Conservation (phyloP, 2,797 vertebrate species). For the Caiman crocodilus region DNA sequence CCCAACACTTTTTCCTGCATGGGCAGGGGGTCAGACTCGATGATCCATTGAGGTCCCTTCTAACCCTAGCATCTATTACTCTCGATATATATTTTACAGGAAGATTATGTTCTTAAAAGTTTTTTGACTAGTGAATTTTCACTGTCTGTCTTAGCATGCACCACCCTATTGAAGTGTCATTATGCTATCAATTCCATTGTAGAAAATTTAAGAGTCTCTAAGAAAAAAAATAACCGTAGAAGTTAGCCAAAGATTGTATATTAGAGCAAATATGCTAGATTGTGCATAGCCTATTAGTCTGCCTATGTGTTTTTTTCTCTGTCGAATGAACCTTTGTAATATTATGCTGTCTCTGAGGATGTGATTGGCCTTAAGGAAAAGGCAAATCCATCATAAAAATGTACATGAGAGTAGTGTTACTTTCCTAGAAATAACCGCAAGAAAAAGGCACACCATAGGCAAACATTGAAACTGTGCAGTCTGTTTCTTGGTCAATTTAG, state of each 20-base stretch:
- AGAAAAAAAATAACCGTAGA: conserved; percentile 1
- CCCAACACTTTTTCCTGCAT: no score
- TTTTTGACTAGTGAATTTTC: conserved; percentile 40
- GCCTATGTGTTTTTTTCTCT: conserved; percentile 16
- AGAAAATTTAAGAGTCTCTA: conserved; percentile 42
- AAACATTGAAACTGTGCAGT: background rate
- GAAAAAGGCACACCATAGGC: background rate
- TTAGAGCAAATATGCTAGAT: background rate
- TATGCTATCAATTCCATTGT: conserved; percentile 39
- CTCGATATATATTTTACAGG: background rate
- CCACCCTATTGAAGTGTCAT: conserved; percentile 45
- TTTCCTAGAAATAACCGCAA: background rate
- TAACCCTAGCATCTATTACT: no score
- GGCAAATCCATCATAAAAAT: background rate
- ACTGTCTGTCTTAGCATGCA: background rate
- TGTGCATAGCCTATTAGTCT: background rate
- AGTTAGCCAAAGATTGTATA: conserved; percentile 39
- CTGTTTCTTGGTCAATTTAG: background rate
- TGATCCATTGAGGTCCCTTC: no score
- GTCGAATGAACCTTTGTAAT: background rate
- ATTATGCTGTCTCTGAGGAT: background rate
- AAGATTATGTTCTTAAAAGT: conserved; percentile 19
- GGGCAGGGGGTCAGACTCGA: no score
- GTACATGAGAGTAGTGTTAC: background rate
- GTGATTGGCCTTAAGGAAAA: background rate